Conservation (phyloP, 2,888 invertebrate species). For the Dasysyrphus tricinctus region DNA sequence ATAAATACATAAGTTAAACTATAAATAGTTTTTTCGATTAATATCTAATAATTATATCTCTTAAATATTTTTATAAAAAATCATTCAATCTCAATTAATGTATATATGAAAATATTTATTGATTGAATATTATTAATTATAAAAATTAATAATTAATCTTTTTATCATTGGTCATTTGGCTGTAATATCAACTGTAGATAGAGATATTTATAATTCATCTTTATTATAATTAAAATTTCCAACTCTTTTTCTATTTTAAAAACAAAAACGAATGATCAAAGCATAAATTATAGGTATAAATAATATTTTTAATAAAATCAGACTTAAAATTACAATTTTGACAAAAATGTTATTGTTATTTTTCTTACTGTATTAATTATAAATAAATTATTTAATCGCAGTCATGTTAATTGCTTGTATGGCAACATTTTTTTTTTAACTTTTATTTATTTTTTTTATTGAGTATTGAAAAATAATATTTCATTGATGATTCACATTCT, state of each 20-base stretch:
- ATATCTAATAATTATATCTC: not conserved
- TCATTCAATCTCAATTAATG: not conserved
- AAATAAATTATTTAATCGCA: constrained; percentile 26
- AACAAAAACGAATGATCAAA: constrained; percentile 49
- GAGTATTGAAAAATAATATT: constrained; percentile 8
- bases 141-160: not conserved
- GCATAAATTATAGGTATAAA: not conserved
- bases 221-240: not conserved
- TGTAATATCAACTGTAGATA: not conserved
- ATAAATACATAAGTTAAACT: constrained; percentile 50
- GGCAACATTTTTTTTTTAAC: constrained; percentile 24
- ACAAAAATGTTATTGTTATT: constrained; percentile 1
- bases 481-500: constrained; percentile 23
- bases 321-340: constrained; percentile 63
- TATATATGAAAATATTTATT: not conserved
- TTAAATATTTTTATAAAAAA: not conserved
- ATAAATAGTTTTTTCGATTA: not conserved
- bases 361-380: not conserved
- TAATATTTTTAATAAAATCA: constrained; percentile 39
- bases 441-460: constrained; percentile 19
- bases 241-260: constrained; percentile 16
- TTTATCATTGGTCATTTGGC: constrained; percentile 21
- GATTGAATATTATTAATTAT: not conserved
- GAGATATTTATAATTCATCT: not conserved
- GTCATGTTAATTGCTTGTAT: constrained; percentile 37